Percentiles rank a stretch among this genome's conserved stretches.
Conservation (phyloP, 2,797 vertebrate species). For the Ispidina picta region DNA sequence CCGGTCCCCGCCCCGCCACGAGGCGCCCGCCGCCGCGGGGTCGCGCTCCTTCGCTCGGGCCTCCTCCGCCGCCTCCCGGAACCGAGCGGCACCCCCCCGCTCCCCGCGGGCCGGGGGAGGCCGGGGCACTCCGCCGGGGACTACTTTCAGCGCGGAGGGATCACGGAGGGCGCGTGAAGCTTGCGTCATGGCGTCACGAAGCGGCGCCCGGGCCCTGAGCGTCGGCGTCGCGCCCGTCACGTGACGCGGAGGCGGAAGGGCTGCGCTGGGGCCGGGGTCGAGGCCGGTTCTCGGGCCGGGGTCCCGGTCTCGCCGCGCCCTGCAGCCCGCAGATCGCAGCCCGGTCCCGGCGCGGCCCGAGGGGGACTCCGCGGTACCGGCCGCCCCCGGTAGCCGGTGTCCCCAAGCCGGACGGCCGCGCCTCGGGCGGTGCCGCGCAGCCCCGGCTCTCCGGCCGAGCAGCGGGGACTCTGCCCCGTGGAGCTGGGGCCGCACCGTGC, state of each 20-base stretch:
- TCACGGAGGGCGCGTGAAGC: rapidly evolving
- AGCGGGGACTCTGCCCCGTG: not conserved
- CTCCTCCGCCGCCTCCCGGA: too few relatives aligned
- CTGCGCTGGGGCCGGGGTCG: not conserved
- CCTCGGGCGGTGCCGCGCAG: not conserved
- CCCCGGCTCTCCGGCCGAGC: not conserved
- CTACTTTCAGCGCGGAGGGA: slow-evolving; percentile 28
- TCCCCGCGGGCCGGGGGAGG: too few relatives aligned
- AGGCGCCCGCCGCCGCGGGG: not conserved
- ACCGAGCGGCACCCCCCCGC: not conserved
- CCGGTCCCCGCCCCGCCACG: not conserved
- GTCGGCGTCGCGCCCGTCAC: slow-evolving; percentile 39
- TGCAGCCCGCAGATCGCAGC: too few relatives aligned
- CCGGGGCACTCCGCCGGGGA: not conserved
- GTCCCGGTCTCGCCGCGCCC: too few relatives aligned
- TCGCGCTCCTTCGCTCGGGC: not conserved
- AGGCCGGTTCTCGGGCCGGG: not conserved
- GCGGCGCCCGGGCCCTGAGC: slow-evolving; percentile 52
- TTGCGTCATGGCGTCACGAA: not conserved
- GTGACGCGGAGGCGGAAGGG: not conserved
- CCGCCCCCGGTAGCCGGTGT: too few relatives aligned
- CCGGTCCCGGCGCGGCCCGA: not conserved
- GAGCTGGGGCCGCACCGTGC: not conserved
- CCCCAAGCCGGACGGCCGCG: not conserved
- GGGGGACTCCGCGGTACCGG: not conserved